Evolutionary conservation across 2,797 vertebrate species (phyloP).

Genomic region (Sylvia borin): DNA sequence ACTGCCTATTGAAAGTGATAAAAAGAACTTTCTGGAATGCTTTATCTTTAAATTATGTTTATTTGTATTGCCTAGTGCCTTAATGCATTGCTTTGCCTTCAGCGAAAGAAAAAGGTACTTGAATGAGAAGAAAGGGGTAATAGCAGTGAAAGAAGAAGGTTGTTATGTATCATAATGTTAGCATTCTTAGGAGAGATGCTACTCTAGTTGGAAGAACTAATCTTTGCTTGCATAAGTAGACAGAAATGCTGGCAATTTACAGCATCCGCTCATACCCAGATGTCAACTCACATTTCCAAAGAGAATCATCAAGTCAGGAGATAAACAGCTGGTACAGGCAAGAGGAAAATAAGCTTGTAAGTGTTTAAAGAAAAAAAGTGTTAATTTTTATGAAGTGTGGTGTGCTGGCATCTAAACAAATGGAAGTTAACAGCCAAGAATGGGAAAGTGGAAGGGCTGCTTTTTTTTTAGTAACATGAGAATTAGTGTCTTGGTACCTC

Average conservation of each 20-base stretch:
- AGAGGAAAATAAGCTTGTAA: constrained; percentile 66
- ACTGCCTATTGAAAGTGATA: neutral
- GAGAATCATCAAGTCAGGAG: constrained; percentile 66
- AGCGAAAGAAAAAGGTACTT: neutral
- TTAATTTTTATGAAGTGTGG: constrained; percentile 61
- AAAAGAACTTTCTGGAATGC: constrained; percentile 4
- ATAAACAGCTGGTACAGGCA: constrained; percentile 61
- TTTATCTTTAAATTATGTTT: constrained; percentile 26
- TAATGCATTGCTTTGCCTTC: constrained; percentile 47
- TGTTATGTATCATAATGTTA: constrained; percentile 51
- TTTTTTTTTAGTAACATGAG: neutral
- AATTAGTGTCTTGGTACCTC: neutral
- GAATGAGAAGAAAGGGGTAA: constrained; percentile 33
- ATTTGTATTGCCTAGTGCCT: constrained; percentile 27
- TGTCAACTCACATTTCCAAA: constrained; percentile 62
- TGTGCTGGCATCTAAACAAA: constrained; percentile 48
- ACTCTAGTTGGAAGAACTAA: constrained; percentile 48
- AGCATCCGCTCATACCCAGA: constrained; percentile 57
- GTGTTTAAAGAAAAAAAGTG: constrained; percentile 57
- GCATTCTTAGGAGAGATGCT: constrained; percentile 39
- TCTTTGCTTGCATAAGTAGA: constrained; percentile 65
- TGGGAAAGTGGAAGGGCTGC: neutral
- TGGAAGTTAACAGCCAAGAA: constrained; percentile 28
- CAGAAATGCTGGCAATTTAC: constrained; percentile 63
- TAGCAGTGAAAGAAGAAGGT: constrained; percentile 30